A percentile compares a stretch with the other conserved stretches of the same genome.
These are phyloP conservation scores for Syrrhaptes paradoxus DNA, from an alignment of 2,113 vertebrate genomes.

Conservation along the genomic window DNA sequence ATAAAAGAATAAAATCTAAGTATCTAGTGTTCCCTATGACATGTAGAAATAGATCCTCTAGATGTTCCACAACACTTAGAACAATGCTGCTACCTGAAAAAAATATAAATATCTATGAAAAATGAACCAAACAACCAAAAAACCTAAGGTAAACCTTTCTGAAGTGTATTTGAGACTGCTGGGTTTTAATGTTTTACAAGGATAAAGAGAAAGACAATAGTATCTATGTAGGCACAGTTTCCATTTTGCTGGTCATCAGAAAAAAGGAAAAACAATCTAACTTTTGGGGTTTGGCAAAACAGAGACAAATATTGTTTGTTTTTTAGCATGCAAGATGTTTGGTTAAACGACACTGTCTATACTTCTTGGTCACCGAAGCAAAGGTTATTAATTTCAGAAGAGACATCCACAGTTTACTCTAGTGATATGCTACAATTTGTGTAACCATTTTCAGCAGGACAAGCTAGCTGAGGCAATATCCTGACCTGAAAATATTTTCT, in stretches of 20 bases:
- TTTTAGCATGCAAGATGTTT: not conserved
- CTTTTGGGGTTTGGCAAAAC: not conserved
- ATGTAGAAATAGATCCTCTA: not conserved
- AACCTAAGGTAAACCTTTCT: not conserved
- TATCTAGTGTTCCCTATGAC: fast-evolving
- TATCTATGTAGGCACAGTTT: not conserved
- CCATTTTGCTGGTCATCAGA: not conserved
- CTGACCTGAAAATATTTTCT: not conserved
- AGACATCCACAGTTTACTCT: not conserved
- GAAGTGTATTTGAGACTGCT: not conserved
- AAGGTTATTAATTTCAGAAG: not conserved
- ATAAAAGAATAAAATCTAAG: not conserved
- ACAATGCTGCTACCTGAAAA: not conserved
- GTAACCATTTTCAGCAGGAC: not conserved
- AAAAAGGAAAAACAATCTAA: not conserved
- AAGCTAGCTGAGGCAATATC: not conserved
- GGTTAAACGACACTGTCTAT: not conserved
- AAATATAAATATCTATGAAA: not conserved
- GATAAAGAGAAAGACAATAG: not conserved
- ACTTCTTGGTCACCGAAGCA: not conserved
- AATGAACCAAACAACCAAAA: not conserved
- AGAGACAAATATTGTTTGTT: not conserved
- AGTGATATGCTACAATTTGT: not conserved
- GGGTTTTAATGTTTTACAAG: not conserved
- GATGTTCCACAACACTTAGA: not conserved